These are phyloP conservation scores for Tillus elongatus DNA, from an alignment of 2,888 invertebrate genomes.

Conservation along the genomic window DNA sequence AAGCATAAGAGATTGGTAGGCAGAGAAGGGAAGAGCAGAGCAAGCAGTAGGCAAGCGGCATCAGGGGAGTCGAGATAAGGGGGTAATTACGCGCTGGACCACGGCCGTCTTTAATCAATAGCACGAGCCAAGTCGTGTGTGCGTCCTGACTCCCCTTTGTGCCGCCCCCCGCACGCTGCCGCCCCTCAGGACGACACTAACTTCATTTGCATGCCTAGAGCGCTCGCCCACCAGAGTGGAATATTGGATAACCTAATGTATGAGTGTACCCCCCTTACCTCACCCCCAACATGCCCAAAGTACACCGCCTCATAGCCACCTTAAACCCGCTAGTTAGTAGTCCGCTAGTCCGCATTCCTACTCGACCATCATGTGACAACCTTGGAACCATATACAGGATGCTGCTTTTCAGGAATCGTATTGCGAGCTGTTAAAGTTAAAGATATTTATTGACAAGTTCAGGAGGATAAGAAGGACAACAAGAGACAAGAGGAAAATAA, in stretches of 20 bases:
- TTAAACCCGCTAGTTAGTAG: constrained; percentile 15
- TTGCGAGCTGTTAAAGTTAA: too few relatives aligned
- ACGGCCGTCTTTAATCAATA: constrained; percentile 44
- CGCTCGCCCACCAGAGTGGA: constrained; percentile 42
- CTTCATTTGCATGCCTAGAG: constrained; percentile 45
- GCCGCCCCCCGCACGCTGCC: constrained; percentile 16
- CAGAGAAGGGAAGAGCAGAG: too few relatives aligned
- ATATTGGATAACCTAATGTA: constrained; percentile 43
- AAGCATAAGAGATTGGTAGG: too few relatives aligned
- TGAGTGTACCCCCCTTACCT: constrained; percentile 30
- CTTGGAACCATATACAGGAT: too few relatives aligned
- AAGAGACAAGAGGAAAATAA: too few relatives aligned
- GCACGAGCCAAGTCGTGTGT: constrained; percentile 37
- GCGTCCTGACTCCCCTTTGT: constrained; percentile 21
- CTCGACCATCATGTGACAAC: too few relatives aligned
- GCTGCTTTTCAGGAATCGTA: too few relatives aligned
- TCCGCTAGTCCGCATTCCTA: constrained; percentile 23
- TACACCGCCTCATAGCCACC: too few relatives aligned
- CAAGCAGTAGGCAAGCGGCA: constrained; percentile 11
- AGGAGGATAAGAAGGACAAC: too few relatives aligned
- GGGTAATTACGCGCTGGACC: constrained; percentile 43
- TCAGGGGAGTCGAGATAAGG: constrained; percentile 36
- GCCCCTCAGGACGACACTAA: constrained; percentile 36
- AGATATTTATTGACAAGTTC: too few relatives aligned
- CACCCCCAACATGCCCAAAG: too few relatives aligned